These are phyloP conservation scores for Hirtodrosophila cameraria DNA, from an alignment of 2,888 invertebrate species.

Conservation along the genomic window DNA sequence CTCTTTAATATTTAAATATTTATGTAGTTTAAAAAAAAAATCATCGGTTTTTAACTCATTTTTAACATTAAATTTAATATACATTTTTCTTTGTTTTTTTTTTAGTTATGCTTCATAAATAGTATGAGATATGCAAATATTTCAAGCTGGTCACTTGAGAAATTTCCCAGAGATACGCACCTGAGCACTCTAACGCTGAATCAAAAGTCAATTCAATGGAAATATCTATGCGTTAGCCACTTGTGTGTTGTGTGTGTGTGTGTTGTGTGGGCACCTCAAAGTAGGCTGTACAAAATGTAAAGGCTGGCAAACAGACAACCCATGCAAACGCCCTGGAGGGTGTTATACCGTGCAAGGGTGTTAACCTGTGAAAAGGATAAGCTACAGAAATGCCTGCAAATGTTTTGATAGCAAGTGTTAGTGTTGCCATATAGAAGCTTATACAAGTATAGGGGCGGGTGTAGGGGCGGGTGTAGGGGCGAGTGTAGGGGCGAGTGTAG, in stretches of 20 bases:
- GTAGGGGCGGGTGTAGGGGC: too few species aligned
- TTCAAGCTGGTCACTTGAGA: background rate
- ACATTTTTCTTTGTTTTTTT: too few species aligned
- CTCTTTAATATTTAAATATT: too few species aligned
- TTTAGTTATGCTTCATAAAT: too few species aligned
- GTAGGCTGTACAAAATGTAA: constrained; percentile 13
- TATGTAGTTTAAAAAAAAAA: too few species aligned
- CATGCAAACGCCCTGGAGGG: constrained; percentile 42
- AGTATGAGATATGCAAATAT: background rate
- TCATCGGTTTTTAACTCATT: too few species aligned
- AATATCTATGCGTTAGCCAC: constrained; percentile 2
- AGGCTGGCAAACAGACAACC: constrained; percentile 26
- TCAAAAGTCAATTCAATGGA: constrained; percentile 17
- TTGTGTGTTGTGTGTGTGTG: constrained; percentile 6
- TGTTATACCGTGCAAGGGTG: constrained; percentile 20
- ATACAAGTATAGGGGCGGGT: too few species aligned
- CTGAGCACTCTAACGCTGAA: background rate
- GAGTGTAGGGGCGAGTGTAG: background rate
- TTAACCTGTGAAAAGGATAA: constrained; percentile 56
- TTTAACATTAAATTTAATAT: too few species aligned
- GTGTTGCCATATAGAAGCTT: constrained; percentile 19
- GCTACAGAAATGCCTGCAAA: constrained; percentile 24
- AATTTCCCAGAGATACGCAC: background rate
- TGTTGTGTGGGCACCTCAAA: constrained; percentile 15
- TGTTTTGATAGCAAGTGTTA: constrained; percentile 63